Evolutionary conservation across 2,888 invertebrate species (phyloP).

Genomic region (Hemistola chrysoprasaria): DNA sequence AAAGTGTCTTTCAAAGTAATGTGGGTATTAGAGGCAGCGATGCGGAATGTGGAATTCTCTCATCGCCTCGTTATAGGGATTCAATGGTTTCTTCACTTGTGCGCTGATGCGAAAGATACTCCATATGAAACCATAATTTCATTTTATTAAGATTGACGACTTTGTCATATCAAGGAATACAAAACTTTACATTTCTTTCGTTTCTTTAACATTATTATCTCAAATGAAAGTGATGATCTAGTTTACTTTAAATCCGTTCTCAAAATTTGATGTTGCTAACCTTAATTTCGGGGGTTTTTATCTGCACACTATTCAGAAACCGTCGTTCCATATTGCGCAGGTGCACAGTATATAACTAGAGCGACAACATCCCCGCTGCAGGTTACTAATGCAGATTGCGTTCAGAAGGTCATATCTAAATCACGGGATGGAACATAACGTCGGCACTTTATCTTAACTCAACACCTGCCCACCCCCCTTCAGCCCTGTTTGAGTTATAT

Average conservation of each 20-base stretch:
- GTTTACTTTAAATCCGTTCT: constrained; percentile 9
- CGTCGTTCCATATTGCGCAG: constrained; percentile 41
- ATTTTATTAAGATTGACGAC: too few relatives aligned
- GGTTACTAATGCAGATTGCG: constrained; percentile 73
- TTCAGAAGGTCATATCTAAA: constrained; percentile 76
- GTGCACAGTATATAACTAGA: constrained; percentile 44
- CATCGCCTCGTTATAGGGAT: not conserved
- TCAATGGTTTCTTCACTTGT: too few relatives aligned
- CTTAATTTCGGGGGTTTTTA: constrained; percentile 22
- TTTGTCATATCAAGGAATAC: too few relatives aligned
- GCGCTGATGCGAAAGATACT: too few relatives aligned
- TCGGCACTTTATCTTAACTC: constrained; percentile 73
- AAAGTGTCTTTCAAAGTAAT: constrained; percentile 8
- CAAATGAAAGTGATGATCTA: constrained; percentile 19
- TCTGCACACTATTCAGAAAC: constrained; percentile 20
- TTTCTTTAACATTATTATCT: constrained; percentile 8
- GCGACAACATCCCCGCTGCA: constrained; percentile 42
- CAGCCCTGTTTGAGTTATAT: constrained; percentile 54
- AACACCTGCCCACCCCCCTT: constrained; percentile 60
- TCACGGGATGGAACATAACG: constrained; percentile 70
- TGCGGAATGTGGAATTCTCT: not conserved
- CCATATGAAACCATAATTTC: too few relatives aligned
- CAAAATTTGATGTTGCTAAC: constrained; percentile 14
- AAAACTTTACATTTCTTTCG: too few relatives aligned
- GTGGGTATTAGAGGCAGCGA: not conserved